phyloP scores from a whole-genome alignment of 2,888 invertebrate species.

The Pinctada fucata region DNA sequence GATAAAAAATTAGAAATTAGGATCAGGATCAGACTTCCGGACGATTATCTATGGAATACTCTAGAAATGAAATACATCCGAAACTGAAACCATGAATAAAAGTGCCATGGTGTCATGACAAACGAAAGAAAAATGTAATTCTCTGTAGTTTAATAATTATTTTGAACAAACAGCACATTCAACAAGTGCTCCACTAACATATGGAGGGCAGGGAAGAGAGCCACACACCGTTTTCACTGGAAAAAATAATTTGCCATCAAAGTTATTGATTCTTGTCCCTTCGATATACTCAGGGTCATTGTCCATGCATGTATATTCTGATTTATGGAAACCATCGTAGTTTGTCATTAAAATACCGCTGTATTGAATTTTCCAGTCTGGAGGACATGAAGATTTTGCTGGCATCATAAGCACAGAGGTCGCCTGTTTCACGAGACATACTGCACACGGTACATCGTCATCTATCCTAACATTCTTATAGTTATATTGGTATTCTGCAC shows the following conservation, averaged over 20 bases:
- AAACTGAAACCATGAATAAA: too few species aligned
- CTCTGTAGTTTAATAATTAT: slow-evolving; percentile 2
- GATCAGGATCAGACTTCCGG: too few species aligned
- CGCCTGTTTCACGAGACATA: slow-evolving; percentile 4
- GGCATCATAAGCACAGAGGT: slow-evolving; percentile 17
- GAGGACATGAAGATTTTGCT: slow-evolving; percentile 6
- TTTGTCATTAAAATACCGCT: slow-evolving; percentile 10
- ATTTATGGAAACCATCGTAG: neutral
- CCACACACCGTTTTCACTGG: slow-evolving; percentile 10
- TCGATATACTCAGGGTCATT: slow-evolving; percentile 8
- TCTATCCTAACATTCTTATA: slow-evolving; percentile 6
- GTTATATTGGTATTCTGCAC: slow-evolving; percentile 14
- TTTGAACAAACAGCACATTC: neutral
- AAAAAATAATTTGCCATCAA: slow-evolving; percentile 12
- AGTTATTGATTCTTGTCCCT: neutral
- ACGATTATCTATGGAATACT: too few species aligned
- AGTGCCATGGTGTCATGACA: too few species aligned
- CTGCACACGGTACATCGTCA: neutral
- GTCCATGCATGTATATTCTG: slow-evolving; percentile 19
- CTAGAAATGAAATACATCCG: too few species aligned
- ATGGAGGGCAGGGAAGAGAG: slow-evolving; percentile 19
- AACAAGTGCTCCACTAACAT: neutral
- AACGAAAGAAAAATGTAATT: neutral
- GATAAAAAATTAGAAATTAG: too few species aligned
- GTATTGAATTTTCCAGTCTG: slow-evolving; percentile 2